Base-by-base conservation (phyloP, 2,888 invertebrate genomes). In the Diaphora mendica region DNA sequence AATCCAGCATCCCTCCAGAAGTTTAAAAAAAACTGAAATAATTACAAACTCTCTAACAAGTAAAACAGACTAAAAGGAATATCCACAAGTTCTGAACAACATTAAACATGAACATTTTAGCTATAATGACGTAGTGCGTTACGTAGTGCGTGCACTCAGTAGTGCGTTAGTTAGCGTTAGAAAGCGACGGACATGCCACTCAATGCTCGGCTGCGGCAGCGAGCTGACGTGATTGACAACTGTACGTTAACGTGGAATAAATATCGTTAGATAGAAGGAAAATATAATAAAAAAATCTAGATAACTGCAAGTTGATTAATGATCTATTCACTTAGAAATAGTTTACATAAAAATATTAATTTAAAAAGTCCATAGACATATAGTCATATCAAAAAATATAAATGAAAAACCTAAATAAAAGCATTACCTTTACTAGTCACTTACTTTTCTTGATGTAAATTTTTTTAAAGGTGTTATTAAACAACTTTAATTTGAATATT, bases 61-160 rank as follows among this genome's bases (percentile, higher is more conserved):
- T 30, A 68, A 65, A 75, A 48, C 51, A 42, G 64, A 73, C 70
- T 70, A 42, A 72, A 72, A 76, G 68, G 39, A 73, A 74, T 48
- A 74, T 72, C 71, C 68, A 17, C 23, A 68, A 76, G 67, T 79
- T 70, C 48, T 59, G 69, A 71, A 78, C 77, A 79, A 75, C 80
- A 77, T 75, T 76, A 75, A 73, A 78, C 68, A 77, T 75, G 70
- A 77, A 77, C 78, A 76, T 84, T 79, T 83, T 82, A 73, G 71
- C 73, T 77, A 66, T 68, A 65, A 65, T 81, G 84, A 85, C 83
- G 83, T 86, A 81, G 83, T 76, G n/a, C n/a, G n/a, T n/a, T n/a
- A n/a, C n/a, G n/a, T n/a, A n/a, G n/a, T n/a, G n/a, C n/a, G n/a
- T n/a, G n/a, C 72, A 73, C 70, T 33, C 77, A 64, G 69, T 62